Evolutionary conservation across 2,113 vertebrate genomes (phyloP), one percentile per base, ranked within the genome.

Genomic region (Thalassarche chlororhynchos): DNA sequence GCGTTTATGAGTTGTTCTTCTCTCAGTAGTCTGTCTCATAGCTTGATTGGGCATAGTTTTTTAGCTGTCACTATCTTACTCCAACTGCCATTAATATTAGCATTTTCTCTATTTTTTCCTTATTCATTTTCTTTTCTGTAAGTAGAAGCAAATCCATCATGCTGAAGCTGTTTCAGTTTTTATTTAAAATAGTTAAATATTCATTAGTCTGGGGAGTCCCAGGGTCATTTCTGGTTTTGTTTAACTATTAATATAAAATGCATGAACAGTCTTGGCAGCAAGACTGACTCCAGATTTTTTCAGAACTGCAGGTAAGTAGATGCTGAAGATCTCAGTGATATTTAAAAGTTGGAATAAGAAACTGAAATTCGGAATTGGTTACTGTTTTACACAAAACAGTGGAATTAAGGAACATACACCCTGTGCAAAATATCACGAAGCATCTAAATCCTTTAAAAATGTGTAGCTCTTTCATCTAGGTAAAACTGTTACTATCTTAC

Each of bases 161-260:
- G 44, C 31, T 88, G 83, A 88, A 75, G 29, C 17, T 61, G 8
- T 75, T 51, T 83, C 26, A 76, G 28, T 34, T 94, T 90, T 96
- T 84, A 72, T 79, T 79, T 86, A 54, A 95, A 83, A 64, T 69
- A 86, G 38, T 92, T 52, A 93, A 95, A 86, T 84, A 95, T 94
- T 95, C 47, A 94, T 55, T 64, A 92, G 32, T 76, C 4, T 86
- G 23, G 62, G 47, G 58, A 96, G 68, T 87, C 62, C 44, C 3
- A 5, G 40, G 44, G 87, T 96, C 66, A 72, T 87, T 94, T 87
- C 29, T 94, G n/a, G 6, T 57, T 94, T 90, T 71, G 9, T 84
- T 84, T 72, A 66, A 31, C 62, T 69, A 36, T 87, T 95, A 80
- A 84, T 77, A 84, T 34, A 58, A 93, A 95, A 94, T 87, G 23